Evolutionary conservation across 2,113 vertebrate species (phyloP).

Genomic region (Misgurnus mizolepis): DNA sequence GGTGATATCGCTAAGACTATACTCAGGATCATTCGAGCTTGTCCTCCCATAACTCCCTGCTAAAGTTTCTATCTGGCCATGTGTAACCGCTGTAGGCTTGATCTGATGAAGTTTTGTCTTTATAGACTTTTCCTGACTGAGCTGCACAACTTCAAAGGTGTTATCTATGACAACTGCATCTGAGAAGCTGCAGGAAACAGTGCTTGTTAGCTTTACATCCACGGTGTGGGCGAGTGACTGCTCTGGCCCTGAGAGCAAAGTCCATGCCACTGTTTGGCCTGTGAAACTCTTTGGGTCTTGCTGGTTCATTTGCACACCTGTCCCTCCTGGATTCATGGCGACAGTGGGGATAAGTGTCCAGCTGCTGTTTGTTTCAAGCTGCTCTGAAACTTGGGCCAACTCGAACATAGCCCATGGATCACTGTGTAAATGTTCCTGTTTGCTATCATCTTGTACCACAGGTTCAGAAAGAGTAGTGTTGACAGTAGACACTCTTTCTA

Average conservation of each 20-base stretch:
- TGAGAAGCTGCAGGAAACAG: background rate
- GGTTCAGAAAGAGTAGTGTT: background rate
- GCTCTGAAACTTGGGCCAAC: background rate
- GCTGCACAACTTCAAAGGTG: background rate
- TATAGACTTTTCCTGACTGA: background rate
- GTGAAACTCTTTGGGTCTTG: slow-evolving; percentile 16
- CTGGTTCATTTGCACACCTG: slow-evolving; percentile 39
- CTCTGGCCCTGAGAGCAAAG: slow-evolving; percentile 8
- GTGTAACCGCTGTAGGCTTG: background rate
- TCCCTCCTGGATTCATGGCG: background rate
- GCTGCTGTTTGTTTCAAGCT: slow-evolving; percentile 30
- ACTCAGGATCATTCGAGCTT: slow-evolving; percentile 10
- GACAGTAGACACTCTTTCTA: slow-evolving; percentile 15
- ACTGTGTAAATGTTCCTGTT: slow-evolving; percentile 20
- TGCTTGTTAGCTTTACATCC: slow-evolving; percentile 23
- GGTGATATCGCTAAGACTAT: slow-evolving; percentile 20
- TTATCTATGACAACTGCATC: background rate
- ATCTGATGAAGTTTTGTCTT: background rate
- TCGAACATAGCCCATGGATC: background rate
- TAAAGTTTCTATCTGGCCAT: slow-evolving; percentile 1
- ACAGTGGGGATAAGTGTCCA: slow-evolving; percentile 33
- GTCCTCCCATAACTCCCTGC: slow-evolving; percentile 20
- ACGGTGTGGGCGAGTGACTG: background rate
- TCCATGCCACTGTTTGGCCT: slow-evolving; percentile 29
- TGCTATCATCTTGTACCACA: background rate